Base-by-base conservation (phyloP, 2,113 vertebrate genomes). In the Campylomormyrus numenius region DNA sequence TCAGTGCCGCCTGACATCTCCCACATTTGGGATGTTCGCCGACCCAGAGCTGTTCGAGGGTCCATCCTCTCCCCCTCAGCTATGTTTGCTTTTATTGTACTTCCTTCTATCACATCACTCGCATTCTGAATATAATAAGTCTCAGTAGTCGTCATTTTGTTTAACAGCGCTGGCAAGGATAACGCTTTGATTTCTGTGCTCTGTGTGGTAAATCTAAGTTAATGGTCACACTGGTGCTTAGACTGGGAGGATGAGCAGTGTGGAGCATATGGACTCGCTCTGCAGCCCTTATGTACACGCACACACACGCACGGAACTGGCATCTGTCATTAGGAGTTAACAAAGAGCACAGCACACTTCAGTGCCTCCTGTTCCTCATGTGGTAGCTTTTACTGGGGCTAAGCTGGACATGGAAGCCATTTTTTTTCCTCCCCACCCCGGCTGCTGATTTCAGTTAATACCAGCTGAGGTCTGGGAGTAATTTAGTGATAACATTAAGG, bases 351-450 rank as follows among this genome's bases (percentile, higher is more conserved):
- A 52, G 91, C 48, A 91, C 91, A 93, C 92, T 92, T 15, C 90
- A 80, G 86, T 58, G 77, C 85, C 85, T 90, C 88, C 62, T 42
- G 39, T 42, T 45, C 74, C 90, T 94, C 96, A 96, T 95, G 94
- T 95, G 95, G 93, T 62, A 95, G 89, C 93, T 94, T 89, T 96
- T 94, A 95, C 77, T 89, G 27, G 45, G 62, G 42, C 90, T 77
- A 86, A 91, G 89, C 90, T 1, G 89, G 83, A 89, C 89, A 92
- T 93, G 93, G 92, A 94, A 94, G 92, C 91, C 90, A 94, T 95
- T 94, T 94, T 70, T 87, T 91, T 48, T 77, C 19, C 45, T 48
- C 83, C 42, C 66, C 85, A 89, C 85, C 77, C n/a, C 35, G 19
- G 70, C 66, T 62, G 91, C 62, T 80, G 49, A 87, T 42, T 92